Evolutionary conservation across 2,797 vertebrate genomes (phyloP).

Genomic region (Carapus acus): DNA sequence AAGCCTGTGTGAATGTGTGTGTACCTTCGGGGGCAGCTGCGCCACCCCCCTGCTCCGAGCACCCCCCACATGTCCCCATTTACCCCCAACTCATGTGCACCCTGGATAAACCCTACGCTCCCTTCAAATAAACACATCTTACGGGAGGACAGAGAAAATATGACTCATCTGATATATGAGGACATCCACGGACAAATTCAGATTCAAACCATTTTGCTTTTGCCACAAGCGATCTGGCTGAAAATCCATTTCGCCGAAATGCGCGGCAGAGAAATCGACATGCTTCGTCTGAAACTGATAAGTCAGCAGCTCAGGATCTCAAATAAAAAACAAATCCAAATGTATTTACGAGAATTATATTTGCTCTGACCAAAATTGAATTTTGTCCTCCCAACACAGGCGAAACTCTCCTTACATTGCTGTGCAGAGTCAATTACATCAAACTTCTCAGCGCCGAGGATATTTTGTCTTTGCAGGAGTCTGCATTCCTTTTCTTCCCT

Average conservation of each 20-base stretch:
- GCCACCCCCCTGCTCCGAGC: no score
- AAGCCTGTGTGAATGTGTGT: constrained; percentile 9
- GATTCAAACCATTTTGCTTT: constrained; percentile 19
- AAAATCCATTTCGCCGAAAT: constrained; percentile 29
- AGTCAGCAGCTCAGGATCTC: constrained; percentile 49
- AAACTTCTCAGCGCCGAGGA: constrained; percentile 24
- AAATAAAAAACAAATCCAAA: constrained; percentile 56
- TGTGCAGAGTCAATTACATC: constrained; percentile 18
- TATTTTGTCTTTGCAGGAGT: constrained; percentile 39
- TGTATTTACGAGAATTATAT: constrained; percentile 43
- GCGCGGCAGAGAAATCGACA: constrained; percentile 31
- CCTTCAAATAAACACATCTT: constrained; percentile 43
- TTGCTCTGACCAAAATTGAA: constrained; percentile 48
- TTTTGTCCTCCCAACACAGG: constrained; percentile 32
- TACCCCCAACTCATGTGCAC: constrained; percentile 50
- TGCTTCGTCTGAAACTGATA: constrained; percentile 30
- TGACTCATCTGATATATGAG: constrained; percentile 37
- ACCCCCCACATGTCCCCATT: no score
- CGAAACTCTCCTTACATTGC: constrained; percentile 35
- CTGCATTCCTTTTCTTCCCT: no score
- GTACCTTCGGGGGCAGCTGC: neutral
- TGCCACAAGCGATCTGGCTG: constrained; percentile 16
- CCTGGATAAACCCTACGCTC: constrained; percentile 36
- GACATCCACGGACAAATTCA: constrained; percentile 13
- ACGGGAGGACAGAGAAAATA: constrained; percentile 30